A percentile compares a stretch with the other conserved stretches of the same genome.
phyloP scores from a whole-genome alignment of 1,140 invertebrate species.

The Drosophila ironensis region DNA sequence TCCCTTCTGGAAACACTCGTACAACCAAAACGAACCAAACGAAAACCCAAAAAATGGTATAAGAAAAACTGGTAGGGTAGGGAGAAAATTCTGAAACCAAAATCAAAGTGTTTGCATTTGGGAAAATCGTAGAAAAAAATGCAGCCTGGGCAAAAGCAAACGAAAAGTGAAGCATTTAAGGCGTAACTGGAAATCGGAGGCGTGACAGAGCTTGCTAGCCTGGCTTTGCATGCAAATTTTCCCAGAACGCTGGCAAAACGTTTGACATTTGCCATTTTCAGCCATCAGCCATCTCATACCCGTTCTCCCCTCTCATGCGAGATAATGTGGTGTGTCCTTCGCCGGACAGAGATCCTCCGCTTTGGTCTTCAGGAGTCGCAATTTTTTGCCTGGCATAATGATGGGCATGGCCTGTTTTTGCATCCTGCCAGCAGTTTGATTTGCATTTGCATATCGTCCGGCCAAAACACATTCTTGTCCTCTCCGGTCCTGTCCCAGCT shows the following conservation, averaged over 20 bases:
- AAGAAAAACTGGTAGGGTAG: constrained; percentile 17
- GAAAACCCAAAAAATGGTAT: neutral
- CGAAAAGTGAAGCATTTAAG: constrained; percentile 11
- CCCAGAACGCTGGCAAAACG: constrained; percentile 59
- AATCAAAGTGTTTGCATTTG: constrained; percentile 80
- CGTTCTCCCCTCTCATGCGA: constrained; percentile 41
- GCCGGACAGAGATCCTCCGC: constrained; percentile 2
- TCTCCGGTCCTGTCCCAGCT: constrained; percentile 1
- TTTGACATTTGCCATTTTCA: constrained; percentile 70
- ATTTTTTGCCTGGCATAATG: constrained; percentile 65
- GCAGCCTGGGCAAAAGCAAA: neutral
- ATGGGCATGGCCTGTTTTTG: constrained; percentile 55
- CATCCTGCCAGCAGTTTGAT: constrained; percentile 36
- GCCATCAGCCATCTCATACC: no score
- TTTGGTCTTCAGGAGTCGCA: constrained; percentile 34
- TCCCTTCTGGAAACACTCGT: constrained; percentile 5
- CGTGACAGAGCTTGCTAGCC: constrained; percentile 24
- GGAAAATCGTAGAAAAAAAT: constrained; percentile 55
- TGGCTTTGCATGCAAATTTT: constrained; percentile 70
- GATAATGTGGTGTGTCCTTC: constrained; percentile 60
- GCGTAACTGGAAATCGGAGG: constrained; percentile 13
- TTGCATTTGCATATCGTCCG: constrained; percentile 61
- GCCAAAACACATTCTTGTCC: constrained; percentile 53
- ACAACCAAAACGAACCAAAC: no score
- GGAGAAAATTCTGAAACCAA: constrained; percentile 38